Conservation (phyloP, 2,113 vertebrate species). For the Felis chaus region DNA sequence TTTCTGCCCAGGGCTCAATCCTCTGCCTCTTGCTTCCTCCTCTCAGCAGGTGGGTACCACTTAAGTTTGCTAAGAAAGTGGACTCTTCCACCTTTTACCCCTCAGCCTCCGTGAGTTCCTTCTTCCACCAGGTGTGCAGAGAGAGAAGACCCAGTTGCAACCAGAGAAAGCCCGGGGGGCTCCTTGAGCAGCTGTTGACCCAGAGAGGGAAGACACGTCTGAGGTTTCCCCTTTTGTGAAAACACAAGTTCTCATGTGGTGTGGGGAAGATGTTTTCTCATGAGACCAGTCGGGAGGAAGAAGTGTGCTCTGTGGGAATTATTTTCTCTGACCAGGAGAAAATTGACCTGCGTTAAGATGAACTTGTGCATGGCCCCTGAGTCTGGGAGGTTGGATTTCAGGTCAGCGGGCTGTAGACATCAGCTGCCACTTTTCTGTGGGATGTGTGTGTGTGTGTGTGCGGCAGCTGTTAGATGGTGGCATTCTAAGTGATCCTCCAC, state of each 20-base stretch:
- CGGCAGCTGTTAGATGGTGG: neutral
- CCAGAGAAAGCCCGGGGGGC: neutral
- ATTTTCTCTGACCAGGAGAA: neutral
- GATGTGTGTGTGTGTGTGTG: neutral
- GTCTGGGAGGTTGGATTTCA: neutral
- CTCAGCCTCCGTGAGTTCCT: neutral
- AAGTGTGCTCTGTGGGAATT: neutral
- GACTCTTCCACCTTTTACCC: neutral
- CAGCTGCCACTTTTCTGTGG: neutral
- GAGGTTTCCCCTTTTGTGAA: neutral
- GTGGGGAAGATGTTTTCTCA: neutral
- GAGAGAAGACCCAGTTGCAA: neutral
- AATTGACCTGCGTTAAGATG: neutral
- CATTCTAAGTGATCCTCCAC: neutral
- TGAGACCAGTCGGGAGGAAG: neutral
- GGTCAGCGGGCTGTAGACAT: neutral
- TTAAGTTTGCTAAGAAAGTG: neutral
- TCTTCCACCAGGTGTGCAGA: neutral
- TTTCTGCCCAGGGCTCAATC: neutral
- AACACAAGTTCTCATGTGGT: neutral
- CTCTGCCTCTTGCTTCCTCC: neutral
- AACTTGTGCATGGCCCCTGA: neutral
- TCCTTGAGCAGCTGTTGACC: neutral
- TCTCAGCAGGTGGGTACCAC: neutral
- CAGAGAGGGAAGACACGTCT: neutral